Evolutionary conservation across 2,113 vertebrate genomes (phyloP), one percentile per base, ranked within the genome.

Genomic region (Nothobranchius furzeri): DNA sequence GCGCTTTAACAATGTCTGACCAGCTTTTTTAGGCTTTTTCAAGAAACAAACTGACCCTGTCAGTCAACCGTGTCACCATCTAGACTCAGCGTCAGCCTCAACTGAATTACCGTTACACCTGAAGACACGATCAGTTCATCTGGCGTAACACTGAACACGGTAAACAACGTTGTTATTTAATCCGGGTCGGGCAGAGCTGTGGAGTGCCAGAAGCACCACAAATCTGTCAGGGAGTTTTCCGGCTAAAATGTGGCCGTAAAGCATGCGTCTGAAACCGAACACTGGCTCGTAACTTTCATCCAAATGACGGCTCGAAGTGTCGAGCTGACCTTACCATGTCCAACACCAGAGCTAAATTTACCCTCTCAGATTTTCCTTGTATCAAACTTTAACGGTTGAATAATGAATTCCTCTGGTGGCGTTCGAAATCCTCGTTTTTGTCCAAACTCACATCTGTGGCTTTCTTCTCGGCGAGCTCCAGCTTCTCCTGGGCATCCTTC

Each of bases 401-500:
- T 30, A 30, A 30, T 30, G 30, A 30, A 4, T 30, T 30, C 30
- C 30, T 40, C 9, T 40, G 37, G 37, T 8, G 37, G 9, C 9
- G 37, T 40, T 40, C 4, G 37, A 40, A 6, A 37, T 37, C 36
- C 36, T 37, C 36, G 7, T 37, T 4, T 68, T 17, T 30, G 9
- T 11, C 52, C 57, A 70, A 70, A 96, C 96, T 98, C 94, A 99
- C 98, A 85, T 98, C 97, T 59, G 95, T 91, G 90, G 98, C 98
- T 85, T 98, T 99, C 94, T 97, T 99, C 90, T 99, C 98, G 40
- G 98, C 98, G 67, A 98, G 87, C 88, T 99, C 98, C 94, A 99
- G 91, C 92, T 98, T 99, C 93, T 99, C 98, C 93, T 99, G 98
- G 81, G 98, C 98, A 92, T 99, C 98, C 93, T 99, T 99, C 85